A percentile compares a stretch with the other conserved stretches of the same genome.
These are phyloP conservation scores for Scalopus aquaticus DNA, from an alignment of 2,113 vertebrate genomes.

Conservation along the genomic window DNA sequence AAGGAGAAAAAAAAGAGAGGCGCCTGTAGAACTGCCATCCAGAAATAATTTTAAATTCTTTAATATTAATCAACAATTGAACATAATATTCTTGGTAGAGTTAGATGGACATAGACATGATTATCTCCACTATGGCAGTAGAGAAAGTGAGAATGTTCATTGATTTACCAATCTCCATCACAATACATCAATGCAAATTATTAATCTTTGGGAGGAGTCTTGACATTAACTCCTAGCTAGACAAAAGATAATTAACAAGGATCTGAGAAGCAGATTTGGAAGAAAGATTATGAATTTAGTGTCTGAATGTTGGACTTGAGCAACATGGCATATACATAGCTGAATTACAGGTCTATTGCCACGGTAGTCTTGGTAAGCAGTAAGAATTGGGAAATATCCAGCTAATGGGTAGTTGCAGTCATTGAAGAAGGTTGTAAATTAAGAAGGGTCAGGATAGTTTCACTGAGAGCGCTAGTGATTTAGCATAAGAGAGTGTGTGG, in stretches of 20 bases:
- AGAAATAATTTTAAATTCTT: constrained; percentile 33
- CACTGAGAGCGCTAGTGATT: not conserved
- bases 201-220: not conserved
- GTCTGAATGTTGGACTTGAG: not conserved
- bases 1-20: too few relatives aligned
- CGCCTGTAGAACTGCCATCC: not conserved
- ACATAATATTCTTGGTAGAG: constrained; percentile 5
- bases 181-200: not conserved
- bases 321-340: not conserved
- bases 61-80: constrained; percentile 7
- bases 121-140: not conserved
- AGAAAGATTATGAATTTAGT: constrained; percentile 4
- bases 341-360: not conserved
- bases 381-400: not conserved
- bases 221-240: not conserved
- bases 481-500: not conserved
- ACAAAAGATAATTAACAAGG: not conserved
- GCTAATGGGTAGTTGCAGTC: not conserved
- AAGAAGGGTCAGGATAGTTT: not conserved
- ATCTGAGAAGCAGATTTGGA: not conserved
- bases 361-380: not conserved
- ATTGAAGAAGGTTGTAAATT: not conserved
- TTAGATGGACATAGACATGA: not conserved
- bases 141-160: not conserved
- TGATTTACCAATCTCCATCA: not conserved